Evolutionary conservation across 2,797 vertebrate genomes (phyloP).

Genomic region (Paedocypris micromegethes): DNA sequence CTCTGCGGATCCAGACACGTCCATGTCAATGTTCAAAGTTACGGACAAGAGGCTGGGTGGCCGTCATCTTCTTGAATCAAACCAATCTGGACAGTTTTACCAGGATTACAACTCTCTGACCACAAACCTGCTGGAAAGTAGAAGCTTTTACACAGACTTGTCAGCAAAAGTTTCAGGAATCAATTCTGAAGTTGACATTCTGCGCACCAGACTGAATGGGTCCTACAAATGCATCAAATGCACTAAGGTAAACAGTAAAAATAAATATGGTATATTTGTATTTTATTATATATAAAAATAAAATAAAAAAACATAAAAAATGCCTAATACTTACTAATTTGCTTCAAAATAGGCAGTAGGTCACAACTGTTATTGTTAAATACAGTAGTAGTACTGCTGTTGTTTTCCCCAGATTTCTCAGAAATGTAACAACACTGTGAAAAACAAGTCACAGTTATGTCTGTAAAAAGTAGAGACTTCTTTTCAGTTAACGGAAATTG

Average conservation of each 20-base stretch:
- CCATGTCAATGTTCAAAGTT: conserved; percentile 21
- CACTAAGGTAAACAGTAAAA: conserved; percentile 77
- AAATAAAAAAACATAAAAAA: too few species aligned
- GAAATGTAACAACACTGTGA: too few species aligned
- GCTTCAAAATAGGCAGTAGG: too few species aligned
- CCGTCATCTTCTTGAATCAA: conserved; percentile 56
- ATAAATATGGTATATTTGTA: background rate
- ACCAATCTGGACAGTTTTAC: conserved; percentile 52
- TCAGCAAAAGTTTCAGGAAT: conserved; percentile 60
- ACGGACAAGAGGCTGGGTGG: conserved; percentile 64
- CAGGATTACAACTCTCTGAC: conserved; percentile 52
- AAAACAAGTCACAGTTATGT: too few species aligned
- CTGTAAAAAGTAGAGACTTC: too few species aligned
- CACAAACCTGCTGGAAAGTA: conserved; percentile 53
- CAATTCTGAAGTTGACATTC: conserved; percentile 76
- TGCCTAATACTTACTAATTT: too few species aligned
- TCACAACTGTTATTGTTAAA: background rate
- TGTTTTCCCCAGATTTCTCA: too few species aligned
- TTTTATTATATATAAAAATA: background rate
- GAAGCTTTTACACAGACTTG: conserved; percentile 65
- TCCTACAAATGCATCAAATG: conserved; percentile 95
- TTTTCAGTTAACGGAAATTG: too few species aligned
- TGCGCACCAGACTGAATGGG: conserved; percentile 77
- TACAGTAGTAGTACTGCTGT: too few species aligned
- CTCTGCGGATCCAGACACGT: conserved; percentile 16